Conservation (phyloP, 92 coral and sea anemone genomes). For the Phenganax marumi region DNA sequence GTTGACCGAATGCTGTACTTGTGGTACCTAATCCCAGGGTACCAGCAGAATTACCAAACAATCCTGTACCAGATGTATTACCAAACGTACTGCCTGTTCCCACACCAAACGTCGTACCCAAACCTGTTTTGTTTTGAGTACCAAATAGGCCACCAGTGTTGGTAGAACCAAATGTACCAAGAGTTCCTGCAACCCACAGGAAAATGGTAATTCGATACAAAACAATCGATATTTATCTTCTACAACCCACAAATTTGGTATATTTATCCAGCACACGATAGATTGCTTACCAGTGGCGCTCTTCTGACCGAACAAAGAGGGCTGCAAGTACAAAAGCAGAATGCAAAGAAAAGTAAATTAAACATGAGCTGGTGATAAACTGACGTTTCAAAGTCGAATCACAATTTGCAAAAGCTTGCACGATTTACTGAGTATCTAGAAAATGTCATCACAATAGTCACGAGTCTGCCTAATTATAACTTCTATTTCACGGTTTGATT, state of each 20-base stretch:
- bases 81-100: slow-evolving; percentile 65
- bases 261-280: neutral
- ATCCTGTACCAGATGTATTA: slow-evolving; percentile 55
- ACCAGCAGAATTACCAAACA: slow-evolving; percentile 58
- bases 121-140: slow-evolving; percentile 54
- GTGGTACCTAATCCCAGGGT: slow-evolving; percentile 68
- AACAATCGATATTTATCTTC: too few relatives aligned
- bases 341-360: neutral
- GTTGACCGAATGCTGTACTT: slow-evolving; percentile 31
- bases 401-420: too few relatives aligned
- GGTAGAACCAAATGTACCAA: slow-evolving; percentile 59
- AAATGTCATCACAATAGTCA: too few relatives aligned
- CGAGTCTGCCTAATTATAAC: too few relatives aligned
- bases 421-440: too few relatives aligned
- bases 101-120: slow-evolving; percentile 59
- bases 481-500: too few relatives aligned
- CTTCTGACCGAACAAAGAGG: slow-evolving; percentile 65
- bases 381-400: too few relatives aligned
- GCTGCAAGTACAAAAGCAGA: slow-evolving; percentile 41
- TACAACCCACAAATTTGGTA: neutral
- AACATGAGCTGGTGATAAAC: neutral
- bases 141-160: slow-evolving; percentile 76
- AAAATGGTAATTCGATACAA: too few relatives aligned
- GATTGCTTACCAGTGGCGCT: slow-evolving; percentile 51
- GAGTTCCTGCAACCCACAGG: neutral